Percentiles rank a stretch among this genome's conserved stretches.
phyloP scores from a whole-genome alignment of 2,113 vertebrate genomes.

The Camelus bactrianus region DNA sequence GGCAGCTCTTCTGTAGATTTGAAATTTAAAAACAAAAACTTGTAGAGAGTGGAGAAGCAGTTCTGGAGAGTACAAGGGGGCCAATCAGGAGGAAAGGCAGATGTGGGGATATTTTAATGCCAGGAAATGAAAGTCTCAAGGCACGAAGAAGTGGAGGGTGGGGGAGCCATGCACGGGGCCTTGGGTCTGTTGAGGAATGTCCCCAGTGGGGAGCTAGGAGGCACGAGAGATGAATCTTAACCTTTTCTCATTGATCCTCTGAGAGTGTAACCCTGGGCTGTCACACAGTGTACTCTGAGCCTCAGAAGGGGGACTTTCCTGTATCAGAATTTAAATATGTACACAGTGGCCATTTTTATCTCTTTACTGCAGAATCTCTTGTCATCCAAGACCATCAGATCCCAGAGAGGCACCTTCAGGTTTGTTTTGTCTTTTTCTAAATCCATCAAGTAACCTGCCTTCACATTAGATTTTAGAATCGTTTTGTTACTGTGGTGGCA shows the following conservation, averaged over 20 bases:
- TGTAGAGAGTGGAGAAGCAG: neutral
- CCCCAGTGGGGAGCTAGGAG: neutral
- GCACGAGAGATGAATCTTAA: neutral
- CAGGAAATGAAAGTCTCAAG: neutral
- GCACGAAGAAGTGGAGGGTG: rapidly evolving
- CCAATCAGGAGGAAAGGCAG: neutral
- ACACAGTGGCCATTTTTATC: neutral
- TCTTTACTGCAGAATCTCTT: neutral
- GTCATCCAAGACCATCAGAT: neutral
- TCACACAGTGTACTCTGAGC: neutral
- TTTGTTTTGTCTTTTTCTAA: constrained; percentile 68
- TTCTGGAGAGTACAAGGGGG: neutral
- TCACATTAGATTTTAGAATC: constrained; percentile 55
- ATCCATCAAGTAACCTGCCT: constrained; percentile 12
- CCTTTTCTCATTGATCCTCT: neutral
- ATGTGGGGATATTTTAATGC: neutral
- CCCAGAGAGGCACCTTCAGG: neutral
- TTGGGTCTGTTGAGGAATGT: neutral
- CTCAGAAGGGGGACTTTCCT: neutral
- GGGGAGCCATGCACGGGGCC: neutral
- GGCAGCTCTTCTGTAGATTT: neutral
- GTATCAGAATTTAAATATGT: neutral
- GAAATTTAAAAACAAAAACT: neutral
- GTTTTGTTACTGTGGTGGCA: constrained; percentile 46
- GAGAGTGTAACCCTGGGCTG: neutral